A percentile compares a stretch with the other conserved stretches of the same genome.
These are phyloP conservation scores for Pogonognathellus flavescens DNA, from an alignment of 1,140 invertebrate species.

Conservation along the genomic window DNA sequence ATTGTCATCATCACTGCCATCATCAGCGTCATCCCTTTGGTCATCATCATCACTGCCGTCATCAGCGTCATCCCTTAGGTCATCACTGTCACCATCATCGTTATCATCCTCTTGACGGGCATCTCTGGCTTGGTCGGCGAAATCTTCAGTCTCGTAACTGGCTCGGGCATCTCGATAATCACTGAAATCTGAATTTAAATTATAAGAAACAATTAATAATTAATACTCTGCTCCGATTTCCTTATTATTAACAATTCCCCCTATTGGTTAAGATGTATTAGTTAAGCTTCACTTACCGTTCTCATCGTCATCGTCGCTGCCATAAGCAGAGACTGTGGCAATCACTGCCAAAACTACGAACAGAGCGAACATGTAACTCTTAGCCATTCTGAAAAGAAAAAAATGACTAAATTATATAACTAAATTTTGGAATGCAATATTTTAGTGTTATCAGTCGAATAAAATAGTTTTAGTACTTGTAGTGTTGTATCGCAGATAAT, in stretches of 20 bases:
- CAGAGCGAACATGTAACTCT: slow-evolving; percentile 8
- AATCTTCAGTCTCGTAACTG: background rate
- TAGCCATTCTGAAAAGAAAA: background rate
- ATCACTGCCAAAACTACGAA: background rate
- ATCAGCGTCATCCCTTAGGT: background rate
- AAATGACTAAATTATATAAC: background rate
- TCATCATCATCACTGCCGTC: background rate
- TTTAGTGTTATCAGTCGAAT: background rate
- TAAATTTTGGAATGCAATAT: background rate
- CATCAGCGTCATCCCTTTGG: background rate
- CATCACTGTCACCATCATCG: background rate
- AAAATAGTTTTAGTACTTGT: background rate
- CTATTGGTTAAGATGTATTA: background rate
- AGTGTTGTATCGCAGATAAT: no score
- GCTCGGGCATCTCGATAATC: background rate
- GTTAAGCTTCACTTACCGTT: background rate
- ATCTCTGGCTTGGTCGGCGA: background rate
- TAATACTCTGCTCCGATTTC: background rate
- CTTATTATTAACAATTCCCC: background rate
- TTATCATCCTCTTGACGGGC: background rate
- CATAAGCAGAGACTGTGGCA: background rate
- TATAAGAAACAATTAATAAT: background rate
- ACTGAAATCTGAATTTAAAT: background rate
- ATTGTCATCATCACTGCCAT: background rate
- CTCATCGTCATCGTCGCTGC: slow-evolving; percentile 7